These are phyloP conservation scores for Bungarus multicinctus DNA, from an alignment of 2,113 vertebrate species.

Conservation along the genomic window DNA sequence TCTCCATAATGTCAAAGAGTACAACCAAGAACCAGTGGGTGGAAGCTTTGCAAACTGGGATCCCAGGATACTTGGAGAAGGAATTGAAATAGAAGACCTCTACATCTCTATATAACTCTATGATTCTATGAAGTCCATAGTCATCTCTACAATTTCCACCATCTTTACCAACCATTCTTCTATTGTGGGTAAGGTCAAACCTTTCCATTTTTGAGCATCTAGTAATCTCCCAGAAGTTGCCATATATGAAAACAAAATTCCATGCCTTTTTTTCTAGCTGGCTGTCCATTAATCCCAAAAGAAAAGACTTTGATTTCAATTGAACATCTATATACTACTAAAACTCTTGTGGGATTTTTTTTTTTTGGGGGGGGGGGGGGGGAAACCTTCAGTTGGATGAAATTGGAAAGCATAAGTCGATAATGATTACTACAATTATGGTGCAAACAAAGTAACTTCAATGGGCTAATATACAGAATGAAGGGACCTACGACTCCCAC, in stretches of 20 bases:
- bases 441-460: not conserved
- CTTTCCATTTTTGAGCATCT: not conserved
- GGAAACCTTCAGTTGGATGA: not conserved
- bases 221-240: not conserved
- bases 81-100: not conserved
- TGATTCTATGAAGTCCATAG: not conserved
- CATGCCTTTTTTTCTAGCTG: not conserved
- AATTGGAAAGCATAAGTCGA: not conserved
- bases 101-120: not conserved
- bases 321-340: not conserved
- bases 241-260: not conserved
- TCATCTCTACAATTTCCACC: not conserved
- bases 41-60: not conserved
- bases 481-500: not conserved
- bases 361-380: not conserved
- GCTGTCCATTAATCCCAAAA: not conserved
- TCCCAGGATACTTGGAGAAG: not conserved
- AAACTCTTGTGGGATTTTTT: not conserved
- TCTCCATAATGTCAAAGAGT: not conserved
- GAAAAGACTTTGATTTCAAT: not conserved
- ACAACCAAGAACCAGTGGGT: not conserved
- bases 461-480: not conserved
- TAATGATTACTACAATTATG: not conserved
- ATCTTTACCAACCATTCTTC: not conserved
- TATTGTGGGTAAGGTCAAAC: not conserved